Base-by-base conservation (phyloP, 2,888 invertebrate genomes). In the Mycalesis mineus region DNA sequence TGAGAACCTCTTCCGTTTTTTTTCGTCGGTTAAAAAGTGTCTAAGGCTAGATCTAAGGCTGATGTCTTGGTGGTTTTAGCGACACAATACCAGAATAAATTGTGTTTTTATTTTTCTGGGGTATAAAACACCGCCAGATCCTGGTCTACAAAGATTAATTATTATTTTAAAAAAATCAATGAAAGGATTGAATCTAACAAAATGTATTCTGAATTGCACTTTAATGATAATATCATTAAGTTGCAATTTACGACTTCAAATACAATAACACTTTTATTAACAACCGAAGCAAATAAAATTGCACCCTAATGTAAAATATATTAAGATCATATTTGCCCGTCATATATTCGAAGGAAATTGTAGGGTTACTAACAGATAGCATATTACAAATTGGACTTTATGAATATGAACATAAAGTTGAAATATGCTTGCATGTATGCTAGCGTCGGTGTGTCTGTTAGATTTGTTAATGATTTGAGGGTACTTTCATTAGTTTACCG, bases 381-480 rank as follows among this genome's bases (percentile, higher is more conserved):
- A 9, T 11, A 11, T 36, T 36, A 11, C 1, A 11, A 62, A 55
- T 48, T 33, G 33, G 7, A 48, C 33, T 48, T 48, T 36, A 49
- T n/a, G 3, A 0, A 28, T 6, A 8, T 28, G 7, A 7, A 2
- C 0, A 13, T 49, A 13, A 28, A 13, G 37, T 28, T 37, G 22
- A 9, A 49, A 49, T 37, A 42, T 22, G 37, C 13, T 4, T 45
- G 44, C 37, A 33, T 42, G n/a, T 0, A 52, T 22, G 41, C 57
- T 53, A 81, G 78, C 79, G 81, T 80, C 82, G 81, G 83, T 65
- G 33, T 58, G 80, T 81, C 80, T 82, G 65, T 65, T 62, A 68
- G 69, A 68, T 71, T 57, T 65, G 63, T 64, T 60, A 65, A 68
- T 65, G 63, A 66, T 64, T 60, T 69, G 62, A 63, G 65, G 65